Base-by-base conservation (phyloP, 2,888 invertebrate species). In the Epistrophe eligans region DNA sequence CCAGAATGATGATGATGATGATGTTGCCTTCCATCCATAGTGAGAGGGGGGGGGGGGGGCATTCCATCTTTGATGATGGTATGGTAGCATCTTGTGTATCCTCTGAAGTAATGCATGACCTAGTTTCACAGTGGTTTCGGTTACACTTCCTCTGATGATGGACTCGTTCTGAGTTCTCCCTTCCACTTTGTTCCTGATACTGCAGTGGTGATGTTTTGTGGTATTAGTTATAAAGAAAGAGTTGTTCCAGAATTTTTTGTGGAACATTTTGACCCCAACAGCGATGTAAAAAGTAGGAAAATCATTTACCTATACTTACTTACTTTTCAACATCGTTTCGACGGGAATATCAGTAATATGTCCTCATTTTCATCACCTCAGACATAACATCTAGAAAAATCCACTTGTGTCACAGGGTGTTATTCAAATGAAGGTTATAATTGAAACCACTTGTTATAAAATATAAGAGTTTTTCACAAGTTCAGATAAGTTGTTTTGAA, bases 21-120 rank as follows among this genome's bases (percentile, higher is more conserved):
- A 48, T 57, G 55, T 52, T 70, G 40, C 38, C 40, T 57, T 72
- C 72, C 67, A 43, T 72, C 72, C 67, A 43, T 43, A 70, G 45
- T 45, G 57, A 38, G 67, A 13, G 55, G 70, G 45, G 67, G 13
- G 55, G 70, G 62, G 32, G 43, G 40, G 60, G 13, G 15, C 40
- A 66, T 57, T 45, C 40, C 48, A 77, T 73, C 58, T 48, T 17
- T 40, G 38, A 17, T 40, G 24, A 13, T 40, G 38, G 11, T 19
- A 62, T 62, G 43, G 43, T 28, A 48, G 55, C 58, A 57, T 85
- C 77, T 67, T 77, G 45, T 77, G 45, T 73, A 62, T 70, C 62
- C 70, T 50, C 17, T 70, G 28, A 24, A 57, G 71, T 76, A 84
- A 80, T 80, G 77, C 83, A 83, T 87, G 87, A 87, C 87, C 87